These are phyloP conservation scores for Chrysolina americana DNA, from an alignment of 2,888 invertebrate genomes.

Conservation along the genomic window DNA sequence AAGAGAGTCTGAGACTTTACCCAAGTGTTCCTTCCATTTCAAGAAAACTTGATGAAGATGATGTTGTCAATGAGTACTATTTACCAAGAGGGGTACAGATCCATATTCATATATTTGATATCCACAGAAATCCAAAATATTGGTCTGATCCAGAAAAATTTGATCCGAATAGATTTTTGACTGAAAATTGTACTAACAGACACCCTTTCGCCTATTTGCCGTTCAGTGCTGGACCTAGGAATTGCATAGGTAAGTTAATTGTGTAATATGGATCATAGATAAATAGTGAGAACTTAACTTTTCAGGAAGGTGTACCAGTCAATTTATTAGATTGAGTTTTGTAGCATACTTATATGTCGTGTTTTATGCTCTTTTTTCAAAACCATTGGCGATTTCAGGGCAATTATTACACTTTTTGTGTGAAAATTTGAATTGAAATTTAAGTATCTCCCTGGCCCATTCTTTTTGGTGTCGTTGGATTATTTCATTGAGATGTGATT, in stretches of 20 bases:
- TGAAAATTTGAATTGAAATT: no score
- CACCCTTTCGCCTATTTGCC: constrained; percentile 79
- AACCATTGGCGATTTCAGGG: no score
- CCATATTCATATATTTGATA: constrained; percentile 75
- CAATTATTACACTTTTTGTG: no score
- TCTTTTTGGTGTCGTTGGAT: no score
- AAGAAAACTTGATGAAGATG: constrained; percentile 58
- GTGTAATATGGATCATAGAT: no score
- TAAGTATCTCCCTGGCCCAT: no score
- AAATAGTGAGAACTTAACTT: no score
- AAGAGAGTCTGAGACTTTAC: constrained; percentile 65
- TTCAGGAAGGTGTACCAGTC: no score
- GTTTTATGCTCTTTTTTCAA: no score
- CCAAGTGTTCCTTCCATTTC: constrained; percentile 67
- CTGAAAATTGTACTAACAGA: constrained; percentile 72
- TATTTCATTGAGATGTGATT: no score
- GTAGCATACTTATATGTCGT: no score
- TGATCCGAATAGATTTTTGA: constrained; percentile 80
- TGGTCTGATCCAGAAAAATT: constrained; percentile 78
- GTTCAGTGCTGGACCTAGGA: constrained; percentile 79
- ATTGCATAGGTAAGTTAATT: constrained; percentile 78
- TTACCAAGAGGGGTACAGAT: constrained; percentile 72
- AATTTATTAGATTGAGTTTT: no score
- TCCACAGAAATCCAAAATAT: constrained; percentile 76
- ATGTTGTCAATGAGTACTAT: constrained; percentile 57